Conservation (phyloP, 1,140 invertebrate genomes). For the Pseudomyrmex pallidus region DNA sequence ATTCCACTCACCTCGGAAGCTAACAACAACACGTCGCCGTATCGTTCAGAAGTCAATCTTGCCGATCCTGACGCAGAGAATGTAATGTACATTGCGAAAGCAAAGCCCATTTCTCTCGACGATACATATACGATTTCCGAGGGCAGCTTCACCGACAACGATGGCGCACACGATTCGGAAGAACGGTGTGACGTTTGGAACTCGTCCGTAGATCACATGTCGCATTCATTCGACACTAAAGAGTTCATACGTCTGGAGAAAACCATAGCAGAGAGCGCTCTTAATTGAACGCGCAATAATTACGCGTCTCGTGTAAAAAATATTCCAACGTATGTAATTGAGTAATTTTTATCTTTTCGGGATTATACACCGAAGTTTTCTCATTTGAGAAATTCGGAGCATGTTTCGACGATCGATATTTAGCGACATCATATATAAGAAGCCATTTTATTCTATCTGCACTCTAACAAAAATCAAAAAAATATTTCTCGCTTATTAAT, state of each 20-base stretch:
- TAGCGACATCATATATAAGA: not conserved
- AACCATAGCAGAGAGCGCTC: constrained; percentile 25
- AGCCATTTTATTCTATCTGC: not conserved
- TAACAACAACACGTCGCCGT: not conserved
- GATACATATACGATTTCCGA: constrained; percentile 53
- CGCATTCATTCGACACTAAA: constrained; percentile 75
- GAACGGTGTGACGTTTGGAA: constrained; percentile 4
- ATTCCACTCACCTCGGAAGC: not conserved
- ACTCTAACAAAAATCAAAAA: too few species aligned
- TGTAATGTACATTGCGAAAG: not conserved
- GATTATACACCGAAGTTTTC: not conserved
- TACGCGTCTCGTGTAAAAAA: not conserved
- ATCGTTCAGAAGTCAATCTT: not conserved
- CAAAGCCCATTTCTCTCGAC: constrained; percentile 6
- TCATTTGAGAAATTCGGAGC: too few species aligned
- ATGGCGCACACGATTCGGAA: not conserved
- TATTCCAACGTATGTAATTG: too few species aligned
- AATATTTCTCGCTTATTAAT: constrained; percentile 15
- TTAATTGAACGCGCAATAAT: not conserved
- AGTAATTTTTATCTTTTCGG: not conserved
- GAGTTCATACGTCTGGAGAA: constrained; percentile 79
- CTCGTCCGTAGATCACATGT: constrained; percentile 58
- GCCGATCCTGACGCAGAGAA: not conserved
- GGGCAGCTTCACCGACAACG: constrained; percentile 18
- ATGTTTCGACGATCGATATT: not conserved